Evolutionary conservation across 2,113 vertebrate species (phyloP).

Genomic region (Sphyrna mokarran): DNA sequence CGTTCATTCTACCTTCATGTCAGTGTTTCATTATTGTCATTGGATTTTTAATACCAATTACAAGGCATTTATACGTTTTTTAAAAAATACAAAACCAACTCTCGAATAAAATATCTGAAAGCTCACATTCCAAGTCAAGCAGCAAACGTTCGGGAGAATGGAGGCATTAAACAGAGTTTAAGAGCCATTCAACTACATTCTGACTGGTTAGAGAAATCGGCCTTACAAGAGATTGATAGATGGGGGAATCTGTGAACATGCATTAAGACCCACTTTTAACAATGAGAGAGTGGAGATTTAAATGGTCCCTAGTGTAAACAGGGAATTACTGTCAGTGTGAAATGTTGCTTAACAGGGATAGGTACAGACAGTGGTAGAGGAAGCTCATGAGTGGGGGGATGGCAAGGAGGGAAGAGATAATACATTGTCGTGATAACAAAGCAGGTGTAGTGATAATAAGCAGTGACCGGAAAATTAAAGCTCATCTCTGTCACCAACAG

Average conservation of each 20-base stretch:
- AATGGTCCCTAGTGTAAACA: not conserved
- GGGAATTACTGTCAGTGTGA: not conserved
- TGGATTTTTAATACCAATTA: not conserved
- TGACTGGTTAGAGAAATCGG: not conserved
- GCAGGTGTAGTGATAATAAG: not conserved
- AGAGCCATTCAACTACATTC: not conserved
- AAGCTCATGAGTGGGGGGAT: not conserved
- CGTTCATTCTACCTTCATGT: not conserved
- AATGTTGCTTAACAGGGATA: not conserved
- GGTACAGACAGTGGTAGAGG: not conserved
- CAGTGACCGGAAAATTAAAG: not conserved
- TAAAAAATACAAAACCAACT: not conserved
- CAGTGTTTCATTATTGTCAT: not conserved
- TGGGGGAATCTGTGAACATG: not conserved
- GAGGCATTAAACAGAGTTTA: not conserved
- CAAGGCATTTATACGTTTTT: too few species aligned
- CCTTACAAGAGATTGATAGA: not conserved
- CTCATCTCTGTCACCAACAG: slow-evolving; percentile 17
- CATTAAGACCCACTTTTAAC: not conserved
- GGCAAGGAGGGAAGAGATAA: not conserved
- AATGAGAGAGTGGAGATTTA: not conserved
- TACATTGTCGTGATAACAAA: not conserved
- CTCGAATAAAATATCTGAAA: not conserved
- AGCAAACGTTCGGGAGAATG: not conserved
- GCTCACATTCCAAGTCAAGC: not conserved